A percentile compares a stretch with the other conserved stretches of the same genome.
These are phyloP conservation scores for Axea sp. DNA, from an alignment of 2,888 invertebrate species.

Conservation along the genomic window DNA sequence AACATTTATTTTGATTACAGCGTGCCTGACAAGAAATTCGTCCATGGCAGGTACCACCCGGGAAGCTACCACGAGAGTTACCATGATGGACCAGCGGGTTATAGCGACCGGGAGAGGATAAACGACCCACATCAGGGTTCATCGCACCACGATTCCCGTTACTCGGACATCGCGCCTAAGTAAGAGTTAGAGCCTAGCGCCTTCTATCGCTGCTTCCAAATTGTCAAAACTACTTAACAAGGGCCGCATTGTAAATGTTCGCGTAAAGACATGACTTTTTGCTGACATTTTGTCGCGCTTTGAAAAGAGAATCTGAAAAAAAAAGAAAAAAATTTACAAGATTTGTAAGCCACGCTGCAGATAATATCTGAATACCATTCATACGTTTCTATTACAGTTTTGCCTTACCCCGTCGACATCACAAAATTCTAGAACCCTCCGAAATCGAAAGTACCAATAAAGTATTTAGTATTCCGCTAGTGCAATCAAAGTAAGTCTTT, in stretches of 20 bases:
- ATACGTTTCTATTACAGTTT: constrained; percentile 70
- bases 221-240: constrained; percentile 24
- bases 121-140: constrained; percentile 78
- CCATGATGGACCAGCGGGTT: constrained; percentile 79
- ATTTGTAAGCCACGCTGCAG: constrained; percentile 36
- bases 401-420: constrained; percentile 70
- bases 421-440: constrained; percentile 69
- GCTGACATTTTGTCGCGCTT: constrained; percentile 15
- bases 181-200: constrained; percentile 80
- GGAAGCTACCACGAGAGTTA: constrained; percentile 76
- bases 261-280: constrained; percentile 3
- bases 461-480: constrained; percentile 73
- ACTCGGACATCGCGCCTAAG: constrained; percentile 93
- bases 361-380: constrained; percentile 56
- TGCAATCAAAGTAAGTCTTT: constrained; percentile 72
- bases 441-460: constrained; percentile 72
- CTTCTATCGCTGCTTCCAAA: constrained; percentile 27
- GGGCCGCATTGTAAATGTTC: constrained; percentile 30
- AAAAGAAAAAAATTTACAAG: too few relatives aligned
- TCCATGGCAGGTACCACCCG: constrained; percentile 80
- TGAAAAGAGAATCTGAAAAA: constrained; percentile 9
- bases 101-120: constrained; percentile 76
- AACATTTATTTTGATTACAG: constrained; percentile 69
- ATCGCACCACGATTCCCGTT: constrained; percentile 85
- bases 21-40: constrained; percentile 77